Evolutionary conservation across 2,888 invertebrate genomes (phyloP).

Genomic region (Nomada flava): DNA sequence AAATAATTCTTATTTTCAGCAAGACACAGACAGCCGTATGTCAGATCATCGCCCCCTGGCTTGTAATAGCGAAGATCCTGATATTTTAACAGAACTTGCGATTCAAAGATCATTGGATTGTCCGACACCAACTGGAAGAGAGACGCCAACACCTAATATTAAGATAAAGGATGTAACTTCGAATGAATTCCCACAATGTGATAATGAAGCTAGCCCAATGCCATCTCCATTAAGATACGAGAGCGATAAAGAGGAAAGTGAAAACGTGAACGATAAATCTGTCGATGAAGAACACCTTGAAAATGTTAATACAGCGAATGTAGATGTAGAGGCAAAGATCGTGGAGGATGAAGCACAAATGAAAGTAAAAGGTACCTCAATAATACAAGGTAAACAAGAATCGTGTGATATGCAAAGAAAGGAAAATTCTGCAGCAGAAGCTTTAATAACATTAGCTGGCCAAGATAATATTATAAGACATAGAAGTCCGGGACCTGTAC

Average conservation of each 20-base stretch:
- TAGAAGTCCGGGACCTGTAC: constrained; percentile 77
- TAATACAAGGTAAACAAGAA: constrained; percentile 71
- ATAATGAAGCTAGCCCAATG: constrained; percentile 76
- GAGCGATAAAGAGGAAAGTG: constrained; percentile 46
- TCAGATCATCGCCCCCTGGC: constrained; percentile 78
- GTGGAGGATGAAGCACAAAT: constrained; percentile 29
- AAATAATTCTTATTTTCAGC: constrained; percentile 62
- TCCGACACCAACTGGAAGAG: constrained; percentile 78
- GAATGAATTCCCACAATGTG: constrained; percentile 78
- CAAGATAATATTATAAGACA: constrained; percentile 80
- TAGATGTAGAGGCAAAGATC: constrained; percentile 28
- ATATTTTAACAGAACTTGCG: constrained; percentile 81
- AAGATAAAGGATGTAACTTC: constrained; percentile 68
- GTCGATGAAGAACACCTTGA: constrained; percentile 43
- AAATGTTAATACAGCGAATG: constrained; percentile 19
- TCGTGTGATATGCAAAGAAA: constrained; percentile 79
- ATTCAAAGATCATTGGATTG: constrained; percentile 80
- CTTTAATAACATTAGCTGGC: constrained; percentile 81
- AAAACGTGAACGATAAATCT: constrained; percentile 33
- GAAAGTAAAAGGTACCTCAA: constrained; percentile 40
- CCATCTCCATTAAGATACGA: constrained; percentile 68
- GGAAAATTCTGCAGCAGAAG: constrained; percentile 83
- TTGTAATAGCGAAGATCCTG: constrained; percentile 80
- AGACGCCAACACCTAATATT: constrained; percentile 77
- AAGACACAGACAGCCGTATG: constrained; percentile 75